A percentile compares a stretch with the other conserved stretches of the same genome.
These are phyloP conservation scores for Ferrisia virgata DNA, from an alignment of 2,888 invertebrate species.

Conservation along the genomic window DNA sequence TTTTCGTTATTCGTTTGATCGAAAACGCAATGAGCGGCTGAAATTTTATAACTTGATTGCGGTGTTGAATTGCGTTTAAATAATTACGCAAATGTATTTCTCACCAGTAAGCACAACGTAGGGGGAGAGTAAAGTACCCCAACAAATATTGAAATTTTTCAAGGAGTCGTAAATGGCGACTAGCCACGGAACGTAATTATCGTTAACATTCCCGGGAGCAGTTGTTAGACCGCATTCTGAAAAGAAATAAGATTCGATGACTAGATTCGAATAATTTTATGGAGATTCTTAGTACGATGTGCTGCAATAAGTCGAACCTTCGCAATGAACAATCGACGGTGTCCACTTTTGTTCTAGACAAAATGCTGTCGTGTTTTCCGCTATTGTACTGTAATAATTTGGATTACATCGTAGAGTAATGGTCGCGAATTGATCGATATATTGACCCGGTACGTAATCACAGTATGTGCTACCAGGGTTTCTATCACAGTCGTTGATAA, in stretches of 20 bases:
- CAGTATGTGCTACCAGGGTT: neutral
- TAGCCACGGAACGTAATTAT: constrained; percentile 11
- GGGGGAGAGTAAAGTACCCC: neutral
- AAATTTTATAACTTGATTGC: neutral
- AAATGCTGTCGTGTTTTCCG: neutral
- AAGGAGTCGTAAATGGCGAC: neutral
- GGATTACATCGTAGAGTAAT: neutral
- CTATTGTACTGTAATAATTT: neutral
- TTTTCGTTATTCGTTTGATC: neutral
- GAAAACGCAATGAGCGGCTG: constrained; percentile 9
- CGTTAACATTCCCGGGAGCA: neutral
- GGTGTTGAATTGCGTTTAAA: neutral
- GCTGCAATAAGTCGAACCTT: neutral
- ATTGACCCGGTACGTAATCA: neutral
- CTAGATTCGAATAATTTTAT: neutral
- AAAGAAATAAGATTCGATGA: neutral
- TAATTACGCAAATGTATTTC: neutral
- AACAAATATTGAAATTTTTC: neutral
- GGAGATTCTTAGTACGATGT: neutral
- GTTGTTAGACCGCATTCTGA: constrained; percentile 4
- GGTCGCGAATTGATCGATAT: neutral
- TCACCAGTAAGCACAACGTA: neutral
- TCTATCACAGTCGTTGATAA: neutral
- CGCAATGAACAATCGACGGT: neutral
- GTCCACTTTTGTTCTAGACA: neutral